These are phyloP conservation scores for Dipodomys merriami DNA, from an alignment of 2,113 vertebrate genomes.

Conservation along the genomic window DNA sequence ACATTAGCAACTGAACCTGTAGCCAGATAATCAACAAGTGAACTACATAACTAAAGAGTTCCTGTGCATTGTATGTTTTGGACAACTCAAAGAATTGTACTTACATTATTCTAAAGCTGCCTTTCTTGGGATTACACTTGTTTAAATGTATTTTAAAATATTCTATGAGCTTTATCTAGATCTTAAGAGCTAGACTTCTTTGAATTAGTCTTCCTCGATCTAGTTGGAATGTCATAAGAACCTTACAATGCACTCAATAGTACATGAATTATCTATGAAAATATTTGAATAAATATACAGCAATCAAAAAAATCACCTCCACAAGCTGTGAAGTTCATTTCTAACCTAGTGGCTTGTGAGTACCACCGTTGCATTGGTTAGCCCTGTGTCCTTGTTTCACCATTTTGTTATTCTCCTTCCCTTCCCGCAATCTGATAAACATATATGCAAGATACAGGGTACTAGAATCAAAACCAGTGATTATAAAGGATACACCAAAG, in stretches of 20 bases:
- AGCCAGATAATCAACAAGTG: constrained; percentile 54
- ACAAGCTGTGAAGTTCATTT: too few relatives aligned
- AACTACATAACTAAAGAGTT: constrained; percentile 34
- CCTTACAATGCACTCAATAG: background rate
- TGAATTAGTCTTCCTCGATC: constrained; percentile 60
- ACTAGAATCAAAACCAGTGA: too few relatives aligned
- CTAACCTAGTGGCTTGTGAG: too few relatives aligned
- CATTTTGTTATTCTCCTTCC: too few relatives aligned
- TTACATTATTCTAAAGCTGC: constrained; percentile 51
- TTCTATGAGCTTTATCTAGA: constrained; percentile 22
- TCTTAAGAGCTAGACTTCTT: constrained; percentile 43
- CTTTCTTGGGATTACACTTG: constrained; percentile 54
- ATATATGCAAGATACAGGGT: too few relatives aligned
- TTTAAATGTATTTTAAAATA: constrained; percentile 47
- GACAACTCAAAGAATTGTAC: constrained; percentile 53
- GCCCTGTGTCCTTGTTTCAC: too few relatives aligned
- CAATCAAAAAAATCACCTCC: too few relatives aligned
- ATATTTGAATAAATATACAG: background rate
- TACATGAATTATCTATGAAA: constrained; percentile 33
- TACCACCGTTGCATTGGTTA: too few relatives aligned
- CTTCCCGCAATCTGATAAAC: too few relatives aligned
- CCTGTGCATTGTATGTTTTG: constrained; percentile 47
- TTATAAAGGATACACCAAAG: too few relatives aligned
- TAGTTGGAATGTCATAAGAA: constrained; percentile 21
- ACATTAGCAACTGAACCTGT: constrained; percentile 51